These are phyloP conservation scores for Cephalopholis sonnerati DNA, from an alignment of 2,113 vertebrate species.

Conservation along the genomic window DNA sequence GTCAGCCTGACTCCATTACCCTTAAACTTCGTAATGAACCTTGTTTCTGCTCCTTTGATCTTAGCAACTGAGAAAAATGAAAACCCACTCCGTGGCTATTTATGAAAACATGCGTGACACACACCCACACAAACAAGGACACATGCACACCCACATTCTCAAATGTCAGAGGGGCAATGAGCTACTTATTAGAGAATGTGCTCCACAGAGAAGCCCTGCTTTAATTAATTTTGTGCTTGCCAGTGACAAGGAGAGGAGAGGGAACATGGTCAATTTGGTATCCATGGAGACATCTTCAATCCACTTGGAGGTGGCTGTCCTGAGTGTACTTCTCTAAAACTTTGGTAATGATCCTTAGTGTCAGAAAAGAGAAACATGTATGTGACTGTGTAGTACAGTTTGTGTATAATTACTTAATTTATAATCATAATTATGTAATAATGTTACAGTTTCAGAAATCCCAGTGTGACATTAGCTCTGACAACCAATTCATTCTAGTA, in stretches of 20 bases:
- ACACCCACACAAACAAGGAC: conserved; percentile 32
- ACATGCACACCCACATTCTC: conserved; percentile 16
- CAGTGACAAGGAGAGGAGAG: conserved; percentile 59
- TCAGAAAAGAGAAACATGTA: conserved; percentile 6
- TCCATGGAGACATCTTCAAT: conserved; percentile 61
- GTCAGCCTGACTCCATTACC: conserved; percentile 19
- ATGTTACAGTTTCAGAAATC: conserved; percentile 11
- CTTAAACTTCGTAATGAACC: conserved; percentile 39
- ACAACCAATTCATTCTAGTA: conserved; percentile 28
- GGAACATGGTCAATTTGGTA: conserved; percentile 64
- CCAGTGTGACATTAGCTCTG: conserved; percentile 15
- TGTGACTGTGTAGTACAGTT: background rate
- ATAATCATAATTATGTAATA: conserved; percentile 4
- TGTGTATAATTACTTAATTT: background rate
- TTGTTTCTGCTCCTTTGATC: conserved; percentile 41
- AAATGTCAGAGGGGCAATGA: conserved; percentile 78
- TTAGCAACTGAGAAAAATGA: conserved; percentile 7
- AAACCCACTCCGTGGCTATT: conserved; percentile 40
- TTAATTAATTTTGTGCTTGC: conserved; percentile 81
- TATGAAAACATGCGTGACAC: conserved; percentile 42
- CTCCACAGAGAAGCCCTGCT: conserved; percentile 68
- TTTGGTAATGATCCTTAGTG: background rate
- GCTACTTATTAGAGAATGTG: conserved; percentile 82
- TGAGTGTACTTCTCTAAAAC: conserved; percentile 21
- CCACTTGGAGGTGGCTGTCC: conserved; percentile 6